phyloP scores from a whole-genome alignment of 2,797 vertebrate species.

The Hyperoplus lanceolatus region DNA sequence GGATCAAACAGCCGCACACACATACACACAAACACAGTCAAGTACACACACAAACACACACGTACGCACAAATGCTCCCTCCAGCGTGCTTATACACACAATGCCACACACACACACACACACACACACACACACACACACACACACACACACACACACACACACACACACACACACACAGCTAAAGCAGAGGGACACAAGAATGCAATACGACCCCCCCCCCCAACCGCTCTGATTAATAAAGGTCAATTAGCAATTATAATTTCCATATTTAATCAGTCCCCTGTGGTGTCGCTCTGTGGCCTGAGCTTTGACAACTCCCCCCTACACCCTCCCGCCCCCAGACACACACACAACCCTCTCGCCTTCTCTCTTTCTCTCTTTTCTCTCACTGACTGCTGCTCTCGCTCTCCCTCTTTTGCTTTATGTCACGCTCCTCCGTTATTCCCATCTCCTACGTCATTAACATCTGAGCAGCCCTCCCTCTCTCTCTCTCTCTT shows the following conservation, averaged over 20 bases:
- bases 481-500: constrained; percentile 23
- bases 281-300: constrained; percentile 81
- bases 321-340: not conserved
- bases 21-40: constrained; percentile 37
- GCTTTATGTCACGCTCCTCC: constrained; percentile 69
- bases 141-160: constrained; percentile 23
- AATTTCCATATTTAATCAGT: constrained; percentile 90
- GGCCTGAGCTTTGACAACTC: constrained; percentile 79
- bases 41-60: constrained; percentile 42
- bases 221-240: constrained; percentile 84
- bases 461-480: constrained; percentile 76
- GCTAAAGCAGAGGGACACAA: constrained; percentile 26
- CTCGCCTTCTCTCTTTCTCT: constrained; percentile 43
- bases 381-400: constrained; percentile 21
- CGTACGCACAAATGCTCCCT: constrained; percentile 5
- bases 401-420: constrained; percentile 44
- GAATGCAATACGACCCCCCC: constrained; percentile 56
- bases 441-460: constrained; percentile 66
- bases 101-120: constrained; percentile 29
- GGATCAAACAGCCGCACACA: constrained; percentile 67
- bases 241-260: constrained; percentile 90
- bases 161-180: not conserved
- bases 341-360: not conserved
- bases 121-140: constrained; percentile 27
- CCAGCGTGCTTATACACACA: constrained; percentile 16